Percentiles rank a stretch among this genome's conserved stretches.
Conservation (phyloP, 2,113 vertebrate species). For the Engraulis encrasicolus region DNA sequence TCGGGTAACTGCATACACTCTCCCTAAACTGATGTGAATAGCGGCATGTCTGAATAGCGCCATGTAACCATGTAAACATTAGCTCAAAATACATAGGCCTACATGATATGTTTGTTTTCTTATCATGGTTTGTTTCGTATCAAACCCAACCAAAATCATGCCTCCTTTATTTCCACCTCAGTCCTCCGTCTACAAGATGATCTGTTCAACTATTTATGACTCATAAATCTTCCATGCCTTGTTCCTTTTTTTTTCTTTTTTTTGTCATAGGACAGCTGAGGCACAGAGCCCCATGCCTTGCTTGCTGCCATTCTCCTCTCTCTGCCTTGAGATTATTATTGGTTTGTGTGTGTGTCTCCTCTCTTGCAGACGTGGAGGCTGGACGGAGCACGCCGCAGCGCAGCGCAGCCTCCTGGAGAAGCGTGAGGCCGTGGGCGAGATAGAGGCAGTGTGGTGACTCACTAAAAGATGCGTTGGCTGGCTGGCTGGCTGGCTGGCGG, state of each 20-base stretch:
- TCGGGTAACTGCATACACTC: no score
- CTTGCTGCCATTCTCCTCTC: no score
- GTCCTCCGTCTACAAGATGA: neutral
- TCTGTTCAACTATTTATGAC: constrained; percentile 8
- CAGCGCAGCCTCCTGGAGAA: neutral
- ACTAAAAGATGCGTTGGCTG: neutral
- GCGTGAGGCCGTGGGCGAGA: constrained; percentile 14
- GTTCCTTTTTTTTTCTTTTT: neutral
- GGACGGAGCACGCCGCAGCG: no score
- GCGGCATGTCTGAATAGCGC: no score
- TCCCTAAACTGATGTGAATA: no score
- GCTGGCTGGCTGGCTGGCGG: no score
- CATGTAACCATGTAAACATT: neutral
- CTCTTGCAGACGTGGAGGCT: neutral
- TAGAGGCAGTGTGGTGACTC: neutral
- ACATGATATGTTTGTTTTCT: neutral
- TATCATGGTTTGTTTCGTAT: neutral
- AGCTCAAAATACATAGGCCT: neutral
- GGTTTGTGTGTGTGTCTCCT: neutral
- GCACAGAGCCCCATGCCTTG: neutral
- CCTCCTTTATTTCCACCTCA: neutral
- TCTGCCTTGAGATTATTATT: neutral
- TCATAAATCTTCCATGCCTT: constrained; percentile 10
- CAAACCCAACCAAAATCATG: neutral
- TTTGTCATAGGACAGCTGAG: neutral